These are phyloP conservation scores for Speoplatyrhinus poulsoni DNA, from an alignment of 2,113 vertebrate genomes.

Conservation along the genomic window DNA sequence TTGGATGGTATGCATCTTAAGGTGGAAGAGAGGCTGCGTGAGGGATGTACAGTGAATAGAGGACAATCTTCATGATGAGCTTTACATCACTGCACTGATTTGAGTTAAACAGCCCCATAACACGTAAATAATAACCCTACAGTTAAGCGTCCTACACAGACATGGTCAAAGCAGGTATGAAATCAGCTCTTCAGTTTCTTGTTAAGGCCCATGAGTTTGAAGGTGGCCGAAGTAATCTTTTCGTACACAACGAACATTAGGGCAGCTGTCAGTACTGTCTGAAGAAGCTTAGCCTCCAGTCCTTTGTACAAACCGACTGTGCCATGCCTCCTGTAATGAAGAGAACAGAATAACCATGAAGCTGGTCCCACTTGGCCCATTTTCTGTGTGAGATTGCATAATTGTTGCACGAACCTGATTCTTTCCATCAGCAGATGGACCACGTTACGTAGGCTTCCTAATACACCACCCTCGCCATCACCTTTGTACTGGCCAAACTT, in stretches of 20 bases:
- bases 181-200: slow-evolving; percentile 66
- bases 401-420: slow-evolving; percentile 70
- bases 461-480: slow-evolving; percentile 61
- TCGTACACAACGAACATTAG: slow-evolving; percentile 84
- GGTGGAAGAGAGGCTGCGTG: no score
- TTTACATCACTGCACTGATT: no score
- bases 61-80: no score
- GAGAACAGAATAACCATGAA: background rate
- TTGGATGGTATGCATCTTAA: no score
- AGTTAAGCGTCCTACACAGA: no score
- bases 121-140: no score
- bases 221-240: slow-evolving; percentile 77
- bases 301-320: slow-evolving; percentile 78
- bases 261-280: slow-evolving; percentile 81
- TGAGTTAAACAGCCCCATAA: no score
- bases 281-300: slow-evolving; percentile 81
- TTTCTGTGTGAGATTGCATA: background rate
- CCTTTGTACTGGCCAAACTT: slow-evolving; percentile 81
- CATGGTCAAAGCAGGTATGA: no score
- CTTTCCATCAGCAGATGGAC: slow-evolving; percentile 72
- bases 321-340: slow-evolving; percentile 67
- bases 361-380: background rate
- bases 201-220: slow-evolving; percentile 78
- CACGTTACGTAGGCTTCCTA: slow-evolving; percentile 69
- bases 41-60: no score